Base-by-base conservation (phyloP, 2,797 vertebrate genomes). In the Stomatorhinus walkeri region DNA sequence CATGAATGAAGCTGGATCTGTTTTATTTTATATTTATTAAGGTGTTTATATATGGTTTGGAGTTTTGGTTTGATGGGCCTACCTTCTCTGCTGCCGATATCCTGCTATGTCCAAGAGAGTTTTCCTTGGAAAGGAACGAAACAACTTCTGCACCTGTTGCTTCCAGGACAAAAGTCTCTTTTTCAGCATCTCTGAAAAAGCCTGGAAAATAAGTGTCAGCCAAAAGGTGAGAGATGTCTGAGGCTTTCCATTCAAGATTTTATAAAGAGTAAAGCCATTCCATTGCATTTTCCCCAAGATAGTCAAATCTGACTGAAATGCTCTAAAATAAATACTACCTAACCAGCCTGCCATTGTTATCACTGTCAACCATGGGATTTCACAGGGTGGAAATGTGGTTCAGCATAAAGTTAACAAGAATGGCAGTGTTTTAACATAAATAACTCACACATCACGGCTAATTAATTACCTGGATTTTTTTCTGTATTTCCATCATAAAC, bases 101-200 rank as follows among this genome's bases (percentile, higher is more conserved):
- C 97, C 97, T 32, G 97, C 96, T 89, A 99, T 96, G 95, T 99
- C 98, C 93, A 99, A 94, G 89, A 98, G 96, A 94, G 97, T 97
- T 96, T 98, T 99, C 95, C 98, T 96, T 91, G 98, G 98, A 95
- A 99, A 98, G 93, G 98, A 98, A 94, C 98, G 96, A 93, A 99
- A 99, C 93, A 99, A 97, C 95, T 98, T 98, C 95, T 99, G 98
- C 94, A 99, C 98, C 96, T 99, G 98, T 94, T 99, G 98, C 97
- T 99, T 99, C 98, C 98, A 99, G 95, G 98, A 99, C 97, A 99
- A 97, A 96, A 99, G 93, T 91, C 98, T 96, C 96, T 99, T 99
- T 95, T 98, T 99, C 96, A 98, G 98, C 1, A 97, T 97, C 94
- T 99, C 98, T 87, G 97, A 98, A 94, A 99, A 99, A 88, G 97